Percentiles rank a stretch among this genome's conserved stretches.
Conservation (phyloP, 2,888 invertebrate species). For the Cepaea hortensis region DNA sequence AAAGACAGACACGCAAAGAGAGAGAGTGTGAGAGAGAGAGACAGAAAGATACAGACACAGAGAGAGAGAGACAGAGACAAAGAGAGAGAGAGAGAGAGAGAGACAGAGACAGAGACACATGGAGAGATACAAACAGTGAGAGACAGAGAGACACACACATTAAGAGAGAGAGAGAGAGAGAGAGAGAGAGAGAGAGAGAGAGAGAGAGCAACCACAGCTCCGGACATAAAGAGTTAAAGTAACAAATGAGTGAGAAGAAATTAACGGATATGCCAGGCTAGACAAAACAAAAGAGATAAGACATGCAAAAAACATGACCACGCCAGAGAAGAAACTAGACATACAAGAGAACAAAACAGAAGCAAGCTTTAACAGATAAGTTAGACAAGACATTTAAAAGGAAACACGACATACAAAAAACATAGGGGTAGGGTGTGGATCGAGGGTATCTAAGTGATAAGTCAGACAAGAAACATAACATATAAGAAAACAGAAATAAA, state of each 20-base stretch:
- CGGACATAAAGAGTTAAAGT: not conserved
- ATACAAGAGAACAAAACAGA: too few relatives aligned
- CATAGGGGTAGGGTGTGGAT: too few relatives aligned
- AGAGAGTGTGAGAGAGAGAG: not conserved
- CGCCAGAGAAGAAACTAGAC: too few relatives aligned
- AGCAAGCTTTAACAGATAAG: not conserved
- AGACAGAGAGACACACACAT: not conserved
- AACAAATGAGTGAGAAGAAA: not conserved
- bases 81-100: not conserved
- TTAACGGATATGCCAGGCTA: not conserved
- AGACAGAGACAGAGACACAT: too few relatives aligned
- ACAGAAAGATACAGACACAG: not conserved
- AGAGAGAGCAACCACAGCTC: not conserved
- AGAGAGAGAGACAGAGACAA: not conserved
- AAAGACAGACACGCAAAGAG: not conserved
- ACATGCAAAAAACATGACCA: too few relatives aligned
- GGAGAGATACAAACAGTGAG: too few relatives aligned
- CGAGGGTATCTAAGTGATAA: too few relatives aligned
- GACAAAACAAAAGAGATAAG: not conserved
- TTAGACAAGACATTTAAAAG: too few relatives aligned
- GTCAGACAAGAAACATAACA: too few relatives aligned
- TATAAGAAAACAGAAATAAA: too few relatives aligned
- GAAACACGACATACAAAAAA: too few relatives aligned
- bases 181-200: not conserved
- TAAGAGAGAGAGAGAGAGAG: not conserved